A percentile compares a stretch with the other conserved stretches of the same genome.
Evolutionary conservation across 2,888 invertebrate genomes (phyloP).

Genomic region (Halictus ligatus): DNA sequence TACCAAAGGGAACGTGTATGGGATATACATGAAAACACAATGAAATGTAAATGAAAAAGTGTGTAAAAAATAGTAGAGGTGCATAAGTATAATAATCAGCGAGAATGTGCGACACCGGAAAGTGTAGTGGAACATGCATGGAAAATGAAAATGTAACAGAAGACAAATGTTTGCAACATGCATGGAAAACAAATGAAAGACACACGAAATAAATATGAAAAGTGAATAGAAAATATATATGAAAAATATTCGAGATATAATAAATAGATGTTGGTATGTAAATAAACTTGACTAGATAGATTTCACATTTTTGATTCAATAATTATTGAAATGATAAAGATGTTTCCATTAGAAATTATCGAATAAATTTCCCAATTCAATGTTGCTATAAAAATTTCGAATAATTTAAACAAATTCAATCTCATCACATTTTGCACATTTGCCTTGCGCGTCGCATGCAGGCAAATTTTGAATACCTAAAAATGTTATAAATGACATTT

Average conservation of each 20-base stretch:
- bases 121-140: not conserved
- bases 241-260: not conserved
- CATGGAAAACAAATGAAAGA: not conserved
- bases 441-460: not conserved
- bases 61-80: not conserved
- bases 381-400: too few relatives aligned
- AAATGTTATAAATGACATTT: too few relatives aligned
- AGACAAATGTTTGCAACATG: not conserved
- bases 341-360: too few relatives aligned
- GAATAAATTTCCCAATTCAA: too few relatives aligned
- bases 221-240: too few relatives aligned
- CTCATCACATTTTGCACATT: not conserved
- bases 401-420: too few relatives aligned
- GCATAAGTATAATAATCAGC: too few relatives aligned
- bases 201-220: too few relatives aligned
- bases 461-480: too few relatives aligned
- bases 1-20: not conserved
- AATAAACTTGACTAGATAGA: too few relatives aligned
- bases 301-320: too few relatives aligned
- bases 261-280: not conserved
- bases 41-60: not conserved
- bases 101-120: not conserved
- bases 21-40: not conserved
- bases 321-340: too few relatives aligned
- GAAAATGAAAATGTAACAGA: not conserved